Base-by-base conservation (phyloP, 2,797 vertebrate genomes). In the Acanthis flammea region DNA sequence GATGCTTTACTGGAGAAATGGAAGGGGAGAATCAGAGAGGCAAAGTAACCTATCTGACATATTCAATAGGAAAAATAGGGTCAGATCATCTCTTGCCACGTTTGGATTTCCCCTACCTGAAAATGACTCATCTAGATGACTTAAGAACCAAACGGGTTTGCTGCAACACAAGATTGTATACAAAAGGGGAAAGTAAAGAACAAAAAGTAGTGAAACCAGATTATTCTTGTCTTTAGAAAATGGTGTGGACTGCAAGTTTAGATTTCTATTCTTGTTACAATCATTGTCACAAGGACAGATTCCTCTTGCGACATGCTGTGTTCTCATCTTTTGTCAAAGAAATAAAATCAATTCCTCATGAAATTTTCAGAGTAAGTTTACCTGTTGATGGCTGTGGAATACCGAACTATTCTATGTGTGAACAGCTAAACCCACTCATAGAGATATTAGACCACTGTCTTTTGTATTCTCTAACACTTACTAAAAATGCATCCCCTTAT, bases 261-360 rank as follows among this genome's bases (percentile, higher is more conserved):
- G 54, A 44, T 88, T 84, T 84, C 48, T 86, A 5, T 53, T 86
- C 47, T 71, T 31, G 2, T 76, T 62, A 48, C 12, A 72, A 53
- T 85, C 62, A 28, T 71, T 90, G 51, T 62, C 83, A 81, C 1
- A 6, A 84, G 39, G 74, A 86, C 18, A 77, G 61, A 86, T 84
- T 86, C 68, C 27, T 50, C 21, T 73, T 86, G 68, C 84, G 73
- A 79, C 60, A 66, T 63, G 41, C 87, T 90, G 50, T 86, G 55
- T 61, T 94, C 73, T 91, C 74, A 83, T 58, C 48, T 57, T 93
- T 88, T 92, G 45, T 45, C 3, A 31, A 76, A 85, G 37, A 83
- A 94, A 88, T 44, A 66, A 88, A 95, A 92, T 95, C 94, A 92
- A 93, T 92, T 57, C 4, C n/a, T 94, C 78, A 91, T 90, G 45